phyloP scores from a whole-genome alignment of 2,113 vertebrate genomes.

The Rafetus swinhoei region DNA sequence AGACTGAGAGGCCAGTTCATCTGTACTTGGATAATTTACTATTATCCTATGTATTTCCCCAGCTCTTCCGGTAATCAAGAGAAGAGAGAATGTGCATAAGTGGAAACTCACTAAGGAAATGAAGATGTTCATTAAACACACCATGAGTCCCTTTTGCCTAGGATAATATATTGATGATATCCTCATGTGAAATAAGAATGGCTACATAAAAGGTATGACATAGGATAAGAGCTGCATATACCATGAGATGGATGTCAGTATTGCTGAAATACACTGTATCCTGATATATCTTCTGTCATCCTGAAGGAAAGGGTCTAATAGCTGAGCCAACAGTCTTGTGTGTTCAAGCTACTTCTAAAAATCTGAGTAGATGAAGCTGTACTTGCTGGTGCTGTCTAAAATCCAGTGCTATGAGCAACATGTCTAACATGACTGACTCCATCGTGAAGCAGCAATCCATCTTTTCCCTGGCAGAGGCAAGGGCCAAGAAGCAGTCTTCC shows the following conservation, averaged over 20 bases:
- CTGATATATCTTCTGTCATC: background rate
- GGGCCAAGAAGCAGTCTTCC: background rate
- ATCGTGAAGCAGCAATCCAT: background rate
- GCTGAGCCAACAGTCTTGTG: background rate
- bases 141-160: background rate
- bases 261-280: background rate
- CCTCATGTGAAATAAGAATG: background rate
- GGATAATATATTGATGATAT: background rate
- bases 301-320: background rate
- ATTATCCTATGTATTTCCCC: background rate
- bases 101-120: background rate
- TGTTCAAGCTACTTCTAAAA: background rate
- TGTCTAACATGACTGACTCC: background rate
- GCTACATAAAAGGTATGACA: background rate
- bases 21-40: background rate
- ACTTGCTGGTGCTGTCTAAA: background rate
- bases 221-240: background rate
- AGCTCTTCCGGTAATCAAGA: background rate
- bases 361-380: background rate
- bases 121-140: background rate
- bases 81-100: background rate
- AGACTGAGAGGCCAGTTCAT: background rate
- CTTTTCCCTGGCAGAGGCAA: background rate
- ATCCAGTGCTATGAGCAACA: background rate
- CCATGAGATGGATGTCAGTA: background rate